Percentiles rank a stretch among this genome's conserved stretches.
These are phyloP conservation scores for Channa maculata DNA, from an alignment of 2,113 vertebrate genomes.

Conservation along the genomic window DNA sequence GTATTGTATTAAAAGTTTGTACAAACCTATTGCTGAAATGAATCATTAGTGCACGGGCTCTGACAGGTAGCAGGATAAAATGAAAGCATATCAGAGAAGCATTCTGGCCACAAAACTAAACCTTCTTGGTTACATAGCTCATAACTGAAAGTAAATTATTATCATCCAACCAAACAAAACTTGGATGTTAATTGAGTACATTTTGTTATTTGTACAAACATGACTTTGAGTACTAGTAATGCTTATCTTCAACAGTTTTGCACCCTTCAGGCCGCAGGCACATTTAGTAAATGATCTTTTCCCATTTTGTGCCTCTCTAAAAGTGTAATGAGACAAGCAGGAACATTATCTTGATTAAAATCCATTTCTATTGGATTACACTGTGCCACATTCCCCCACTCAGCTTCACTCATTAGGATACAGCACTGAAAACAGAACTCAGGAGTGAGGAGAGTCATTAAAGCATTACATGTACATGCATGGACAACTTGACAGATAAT, in stretches of 20 bases:
- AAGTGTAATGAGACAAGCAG: conserved; percentile 64
- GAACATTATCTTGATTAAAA: conserved; percentile 82
- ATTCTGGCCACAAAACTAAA: no score
- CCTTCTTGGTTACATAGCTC: no score
- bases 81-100: no score
- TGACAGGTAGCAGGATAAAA: no score
- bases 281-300: conserved; percentile 63
- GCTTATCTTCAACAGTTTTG: not conserved
- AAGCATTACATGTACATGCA: not conserved
- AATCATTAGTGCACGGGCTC: no score
- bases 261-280: conserved; percentile 47
- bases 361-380: conserved; percentile 78
- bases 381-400: conserved; percentile 31
- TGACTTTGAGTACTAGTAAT: conserved; percentile 34
- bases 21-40: no score
- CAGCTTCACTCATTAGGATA: conserved; percentile 45
- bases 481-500: conserved; percentile 35
- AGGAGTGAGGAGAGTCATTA: conserved; percentile 33
- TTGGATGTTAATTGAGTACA: not conserved
- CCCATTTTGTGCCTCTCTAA: conserved; percentile 57
- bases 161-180: no score
- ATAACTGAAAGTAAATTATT: no score
- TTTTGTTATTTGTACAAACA: conserved; percentile 25
- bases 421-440: conserved; percentile 35
- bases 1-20: no score